Conservation (phyloP, 2,797 vertebrate genomes). For the Smutsia temminckii region DNA sequence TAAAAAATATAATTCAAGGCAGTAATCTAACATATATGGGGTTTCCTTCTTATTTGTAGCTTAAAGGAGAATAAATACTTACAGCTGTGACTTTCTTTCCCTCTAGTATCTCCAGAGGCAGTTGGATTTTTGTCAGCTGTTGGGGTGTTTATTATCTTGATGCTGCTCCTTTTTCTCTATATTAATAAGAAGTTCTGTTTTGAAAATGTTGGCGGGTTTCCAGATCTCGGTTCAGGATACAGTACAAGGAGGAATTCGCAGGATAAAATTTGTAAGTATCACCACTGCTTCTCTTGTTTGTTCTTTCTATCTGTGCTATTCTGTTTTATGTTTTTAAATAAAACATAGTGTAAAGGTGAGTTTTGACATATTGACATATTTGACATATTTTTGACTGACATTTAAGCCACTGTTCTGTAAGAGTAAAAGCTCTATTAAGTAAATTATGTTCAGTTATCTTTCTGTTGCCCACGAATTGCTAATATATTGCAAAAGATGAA, state of each 20-base stretch:
- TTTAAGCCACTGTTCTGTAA: not conserved
- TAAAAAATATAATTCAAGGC: constrained; percentile 35
- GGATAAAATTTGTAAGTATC: constrained; percentile 90
- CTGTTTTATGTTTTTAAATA: not conserved
- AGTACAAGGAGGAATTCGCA: constrained; percentile 88
- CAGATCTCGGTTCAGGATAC: constrained; percentile 92
- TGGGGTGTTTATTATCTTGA: constrained; percentile 94
- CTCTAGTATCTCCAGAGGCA: constrained; percentile 97
- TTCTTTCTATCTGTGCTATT: not conserved
- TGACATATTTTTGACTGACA: not conserved
- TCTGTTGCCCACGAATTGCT: not conserved
- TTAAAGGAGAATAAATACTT: constrained; percentile 48
- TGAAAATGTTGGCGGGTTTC: constrained; percentile 92
- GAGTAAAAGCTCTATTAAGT: not conserved
- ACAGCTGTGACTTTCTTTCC: constrained; percentile 67
- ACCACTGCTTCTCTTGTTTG: constrained; percentile 1
- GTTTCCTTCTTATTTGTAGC: constrained; percentile 59
- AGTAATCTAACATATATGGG: constrained; percentile 26
- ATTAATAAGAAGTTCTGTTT: constrained; percentile 97
- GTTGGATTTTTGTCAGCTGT: constrained; percentile 96
- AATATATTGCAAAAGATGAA: not conserved
- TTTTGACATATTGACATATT: not conserved
- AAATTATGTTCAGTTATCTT: not conserved
- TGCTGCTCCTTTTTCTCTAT: constrained; percentile 96
- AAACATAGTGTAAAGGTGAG: not conserved